phyloP scores from a whole-genome alignment of 2,113 vertebrate genomes.

The Phocoena sinus region DNA sequence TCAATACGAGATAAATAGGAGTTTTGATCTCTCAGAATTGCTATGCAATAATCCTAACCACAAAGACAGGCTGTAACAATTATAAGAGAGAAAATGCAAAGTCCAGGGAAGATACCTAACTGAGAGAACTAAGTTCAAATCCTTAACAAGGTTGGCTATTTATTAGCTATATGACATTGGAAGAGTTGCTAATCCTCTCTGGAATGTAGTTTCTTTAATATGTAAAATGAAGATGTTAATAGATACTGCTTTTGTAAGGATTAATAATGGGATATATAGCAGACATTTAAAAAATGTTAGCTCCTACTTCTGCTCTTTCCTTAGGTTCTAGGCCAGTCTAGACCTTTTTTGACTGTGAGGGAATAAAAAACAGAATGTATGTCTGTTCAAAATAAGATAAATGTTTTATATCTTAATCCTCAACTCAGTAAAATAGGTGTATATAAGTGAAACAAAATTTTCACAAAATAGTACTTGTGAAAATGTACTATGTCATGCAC shows the following conservation, averaged over 20 bases:
- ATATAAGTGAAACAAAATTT: neutral
- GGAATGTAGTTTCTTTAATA: neutral
- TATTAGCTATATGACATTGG: neutral
- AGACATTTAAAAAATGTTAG: neutral
- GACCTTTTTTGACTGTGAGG: neutral
- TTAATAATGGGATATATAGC: neutral
- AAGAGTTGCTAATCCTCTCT: neutral
- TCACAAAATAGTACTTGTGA: neutral
- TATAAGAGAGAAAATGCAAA: conserved; percentile 30
- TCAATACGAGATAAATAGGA: neutral
- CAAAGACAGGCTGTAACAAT: neutral
- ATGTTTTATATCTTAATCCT: neutral
- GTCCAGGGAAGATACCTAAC: neutral
- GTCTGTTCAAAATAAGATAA: neutral
- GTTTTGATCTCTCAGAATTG: neutral
- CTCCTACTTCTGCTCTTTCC: neutral
- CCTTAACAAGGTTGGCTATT: neutral
- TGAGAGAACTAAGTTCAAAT: neutral
- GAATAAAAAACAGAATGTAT: neutral
- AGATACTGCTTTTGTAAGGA: neutral
- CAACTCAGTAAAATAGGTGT: neutral
- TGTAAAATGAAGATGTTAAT: neutral
- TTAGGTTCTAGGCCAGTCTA: neutral
- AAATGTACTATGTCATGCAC: neutral
- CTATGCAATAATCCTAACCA: neutral